Evolutionary conservation across 2,113 vertebrate species (phyloP).

Genomic region (Puma concolor): DNA sequence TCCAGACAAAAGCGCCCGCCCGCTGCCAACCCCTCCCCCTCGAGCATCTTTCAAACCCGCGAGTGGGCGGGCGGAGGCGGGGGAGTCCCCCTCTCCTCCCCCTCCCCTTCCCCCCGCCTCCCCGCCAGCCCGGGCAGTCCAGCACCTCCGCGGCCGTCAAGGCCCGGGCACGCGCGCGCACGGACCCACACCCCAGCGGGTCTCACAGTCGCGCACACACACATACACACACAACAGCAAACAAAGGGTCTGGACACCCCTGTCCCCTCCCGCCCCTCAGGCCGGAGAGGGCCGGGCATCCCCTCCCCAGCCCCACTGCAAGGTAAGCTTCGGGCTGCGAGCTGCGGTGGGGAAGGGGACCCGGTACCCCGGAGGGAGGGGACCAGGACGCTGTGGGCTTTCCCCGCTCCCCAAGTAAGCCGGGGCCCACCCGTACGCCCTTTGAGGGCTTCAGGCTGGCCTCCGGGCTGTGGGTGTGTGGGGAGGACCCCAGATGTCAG

Average conservation of each 20-base stretch:
- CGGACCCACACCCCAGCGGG: not conserved
- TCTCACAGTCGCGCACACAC: not conserved
- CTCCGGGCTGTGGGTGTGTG: not conserved
- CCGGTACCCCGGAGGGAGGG: not conserved
- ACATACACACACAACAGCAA: constrained; percentile 42
- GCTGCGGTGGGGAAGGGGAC: not conserved
- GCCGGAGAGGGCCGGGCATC: constrained; percentile 43
- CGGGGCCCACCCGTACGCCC: not conserved
- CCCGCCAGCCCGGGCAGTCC: not conserved
- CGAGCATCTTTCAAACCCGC: not conserved
- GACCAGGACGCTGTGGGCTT: not conserved
- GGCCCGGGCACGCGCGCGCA: constrained; percentile 21
- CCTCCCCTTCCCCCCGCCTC: not conserved
- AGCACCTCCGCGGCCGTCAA: not conserved
- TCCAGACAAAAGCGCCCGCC: constrained; percentile 1
- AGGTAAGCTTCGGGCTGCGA: constrained; percentile 62
- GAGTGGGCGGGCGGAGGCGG: constrained; percentile 13
- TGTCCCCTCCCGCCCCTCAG: not conserved
- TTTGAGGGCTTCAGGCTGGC: not conserved
- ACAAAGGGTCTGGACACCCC: constrained; percentile 62
- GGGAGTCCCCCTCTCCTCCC: not conserved
- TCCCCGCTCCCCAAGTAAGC: not conserved
- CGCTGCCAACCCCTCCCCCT: not conserved
- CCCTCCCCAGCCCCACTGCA: constrained; percentile 23
- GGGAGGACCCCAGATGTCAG: not conserved